Evolutionary conservation across 2,113 vertebrate species (phyloP).

Genomic region (Clarias gariepinus): DNA sequence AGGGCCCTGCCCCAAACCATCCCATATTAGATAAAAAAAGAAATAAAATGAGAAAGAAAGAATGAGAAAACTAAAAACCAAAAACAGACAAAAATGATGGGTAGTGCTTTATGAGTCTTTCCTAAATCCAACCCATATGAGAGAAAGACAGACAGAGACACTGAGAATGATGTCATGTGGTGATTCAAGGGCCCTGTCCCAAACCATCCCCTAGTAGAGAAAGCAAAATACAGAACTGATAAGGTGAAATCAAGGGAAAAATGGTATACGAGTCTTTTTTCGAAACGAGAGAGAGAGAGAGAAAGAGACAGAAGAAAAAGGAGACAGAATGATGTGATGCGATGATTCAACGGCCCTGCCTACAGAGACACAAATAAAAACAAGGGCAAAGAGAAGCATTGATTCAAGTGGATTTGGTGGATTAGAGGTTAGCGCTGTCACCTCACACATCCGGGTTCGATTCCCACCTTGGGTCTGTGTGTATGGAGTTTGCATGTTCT

Average conservation of each 20-base stretch:
- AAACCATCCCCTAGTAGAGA: constrained; percentile 59
- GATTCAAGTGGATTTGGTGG: too few relatives aligned
- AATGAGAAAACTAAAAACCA: background rate
- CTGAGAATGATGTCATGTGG: constrained; percentile 38
- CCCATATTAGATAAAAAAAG: too few relatives aligned
- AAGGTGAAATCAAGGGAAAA: background rate
- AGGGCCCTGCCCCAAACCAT: constrained; percentile 23
- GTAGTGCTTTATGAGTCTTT: too few relatives aligned
- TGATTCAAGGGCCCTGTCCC: constrained; percentile 23
- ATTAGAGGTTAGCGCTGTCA: too few relatives aligned
- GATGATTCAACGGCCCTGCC: background rate
- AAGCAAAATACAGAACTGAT: constrained; percentile 66
- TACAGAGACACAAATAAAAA: background rate
- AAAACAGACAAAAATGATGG: too few relatives aligned
- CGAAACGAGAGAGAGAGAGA: background rate
- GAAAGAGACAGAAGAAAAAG: background rate
- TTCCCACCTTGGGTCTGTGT: too few relatives aligned
- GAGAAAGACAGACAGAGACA: constrained; percentile 38
- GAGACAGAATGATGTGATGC: background rate
- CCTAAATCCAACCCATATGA: background rate
- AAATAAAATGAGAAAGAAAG: constrained; percentile 46
- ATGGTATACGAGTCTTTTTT: background rate
- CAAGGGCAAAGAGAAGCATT: background rate
- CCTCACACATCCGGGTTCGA: too few relatives aligned
- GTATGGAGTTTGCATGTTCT: too few relatives aligned